A percentile compares a stretch with the other conserved stretches of the same genome.
Conservation (phyloP, 2,797 vertebrate species). For the Cryptoblepharus egeriae region DNA sequence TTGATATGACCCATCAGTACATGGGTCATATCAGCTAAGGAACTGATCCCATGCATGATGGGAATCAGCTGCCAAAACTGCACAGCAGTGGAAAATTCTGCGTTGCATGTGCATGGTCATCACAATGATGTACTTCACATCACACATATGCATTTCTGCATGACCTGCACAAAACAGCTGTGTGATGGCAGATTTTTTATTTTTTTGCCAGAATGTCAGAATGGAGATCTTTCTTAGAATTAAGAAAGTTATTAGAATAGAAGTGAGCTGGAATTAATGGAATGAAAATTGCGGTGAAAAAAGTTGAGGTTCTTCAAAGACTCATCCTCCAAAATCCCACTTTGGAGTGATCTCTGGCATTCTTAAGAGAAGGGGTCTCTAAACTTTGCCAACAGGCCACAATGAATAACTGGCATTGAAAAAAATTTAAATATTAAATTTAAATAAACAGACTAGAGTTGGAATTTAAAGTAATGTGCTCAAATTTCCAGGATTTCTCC, state of each 20-base stretch:
- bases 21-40: no score
- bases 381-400: no score
- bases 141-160: neutral
- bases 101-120: neutral
- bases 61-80: neutral
- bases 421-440: no score
- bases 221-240: constrained; percentile 14
- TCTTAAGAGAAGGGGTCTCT: no score
- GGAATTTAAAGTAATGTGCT: no score
- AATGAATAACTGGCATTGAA: no score
- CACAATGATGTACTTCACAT: neutral
- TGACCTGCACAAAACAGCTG: neutral
- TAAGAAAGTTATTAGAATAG: constrained; percentile 2
- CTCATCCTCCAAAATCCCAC: neutral
- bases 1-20: no score
- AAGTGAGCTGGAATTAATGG: neutral
- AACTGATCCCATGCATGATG: neutral
- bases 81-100: neutral
- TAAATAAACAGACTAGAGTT: no score
- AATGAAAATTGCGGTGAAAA: neutral
- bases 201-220: no score
- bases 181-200: no score
- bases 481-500: no score
- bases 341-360: neutral
- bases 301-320: neutral